Evolutionary conservation across 2,113 vertebrate species (phyloP).

Genomic region (Nematolebias whitei): DNA sequence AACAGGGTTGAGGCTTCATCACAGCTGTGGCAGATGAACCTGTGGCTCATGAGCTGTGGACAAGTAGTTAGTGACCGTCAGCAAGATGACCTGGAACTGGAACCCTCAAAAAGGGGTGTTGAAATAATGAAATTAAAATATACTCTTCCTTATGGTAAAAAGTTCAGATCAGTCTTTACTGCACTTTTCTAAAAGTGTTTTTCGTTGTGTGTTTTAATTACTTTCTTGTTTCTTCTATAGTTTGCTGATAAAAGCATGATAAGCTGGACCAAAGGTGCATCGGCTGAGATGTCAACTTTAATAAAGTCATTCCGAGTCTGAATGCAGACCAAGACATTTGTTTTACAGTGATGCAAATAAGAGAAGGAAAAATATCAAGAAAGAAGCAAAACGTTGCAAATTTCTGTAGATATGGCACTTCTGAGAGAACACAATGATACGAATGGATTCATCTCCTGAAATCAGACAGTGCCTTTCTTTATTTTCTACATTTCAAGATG

Average conservation of each 20-base stretch:
- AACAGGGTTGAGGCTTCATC: no score
- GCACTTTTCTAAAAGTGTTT: conserved; percentile 3
- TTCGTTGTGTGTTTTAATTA: conserved; percentile 16
- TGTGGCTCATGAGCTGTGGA: no score
- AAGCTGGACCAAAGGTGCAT: conserved; percentile 1
- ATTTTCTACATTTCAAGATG: no score
- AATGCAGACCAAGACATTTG: not conserved
- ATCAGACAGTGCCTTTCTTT: no score
- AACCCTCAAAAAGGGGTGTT: not conserved
- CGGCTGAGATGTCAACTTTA: conserved; percentile 7
- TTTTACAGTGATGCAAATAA: not conserved
- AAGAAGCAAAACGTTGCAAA: no score
- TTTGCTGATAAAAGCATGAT: conserved; percentile 15
- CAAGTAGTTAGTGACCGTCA: no score
- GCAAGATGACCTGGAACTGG: no score
- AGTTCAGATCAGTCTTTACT: not conserved
- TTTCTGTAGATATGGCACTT: no score
- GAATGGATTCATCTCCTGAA: no score
- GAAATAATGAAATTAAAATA: not conserved
- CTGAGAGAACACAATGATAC: no score
- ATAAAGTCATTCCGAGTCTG: conserved; percentile 13
- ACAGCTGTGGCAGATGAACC: no score
- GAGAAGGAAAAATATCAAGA: not conserved
- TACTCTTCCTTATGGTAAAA: not conserved
- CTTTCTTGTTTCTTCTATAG: conserved; percentile 1